Base-by-base conservation (phyloP, 2,888 invertebrate genomes). In the Globia sparganii region DNA sequence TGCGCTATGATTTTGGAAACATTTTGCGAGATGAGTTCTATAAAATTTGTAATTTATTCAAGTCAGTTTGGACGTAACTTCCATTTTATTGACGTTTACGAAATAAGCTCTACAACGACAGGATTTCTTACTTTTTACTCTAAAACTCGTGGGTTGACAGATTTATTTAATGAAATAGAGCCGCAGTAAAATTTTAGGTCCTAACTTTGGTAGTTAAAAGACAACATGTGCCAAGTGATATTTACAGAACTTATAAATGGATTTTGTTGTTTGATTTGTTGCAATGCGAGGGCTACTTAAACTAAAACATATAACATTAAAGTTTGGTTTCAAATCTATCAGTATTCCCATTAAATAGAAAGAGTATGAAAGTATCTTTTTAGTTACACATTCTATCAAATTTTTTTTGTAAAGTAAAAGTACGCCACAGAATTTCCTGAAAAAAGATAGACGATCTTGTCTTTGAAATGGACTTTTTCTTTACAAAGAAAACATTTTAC, bases 1-100 rank as follows among this genome's bases (percentile, higher is more conserved):
- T 91, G 82, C 91, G 92, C 94, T 94, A 95, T 95, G 94, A 95
- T 95, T 95, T 95, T 93, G 91, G 92, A 93, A 94, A 94, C 93
- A 94, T 95, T 95, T 94, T 94, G 91, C 91, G 91, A 93, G 94
- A 95, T 94, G 93, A 93, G 92, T 95, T 94, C 93, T 93, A 95
- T 95, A 94, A 95, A 95, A 94, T 93, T 93, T 89, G 90, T 93
- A 93, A 94, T 95, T 95, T 94, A 84, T 85, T 80, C 82, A 79
- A 73, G 75, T 49, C 76, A 40, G 66, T 93, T 92, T 88, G 86
- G 89, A 90, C 88, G 90, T 90, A 91, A 90, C 89, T 90, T 90
- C 87, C 90, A 89, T 88, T 92, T 91, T 92, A 91, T 92, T 92
- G 90, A 80, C 46, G 72, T 81, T 82, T 72, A 78, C 66, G 65